Evolutionary conservation across 2,888 invertebrate genomes (phyloP).

Genomic region (Diaprepes abbreviatus): DNA sequence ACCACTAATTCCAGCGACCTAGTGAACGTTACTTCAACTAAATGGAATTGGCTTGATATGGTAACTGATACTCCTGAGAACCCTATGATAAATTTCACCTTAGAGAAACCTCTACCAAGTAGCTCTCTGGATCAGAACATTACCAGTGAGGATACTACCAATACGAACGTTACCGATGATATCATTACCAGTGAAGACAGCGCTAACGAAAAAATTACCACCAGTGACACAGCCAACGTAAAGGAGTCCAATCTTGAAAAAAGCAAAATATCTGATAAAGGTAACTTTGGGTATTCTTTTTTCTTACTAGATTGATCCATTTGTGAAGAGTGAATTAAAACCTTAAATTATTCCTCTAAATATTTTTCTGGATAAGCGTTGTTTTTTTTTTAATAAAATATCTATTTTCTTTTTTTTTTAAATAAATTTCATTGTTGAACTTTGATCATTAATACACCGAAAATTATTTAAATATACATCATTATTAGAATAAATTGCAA

Average conservation of each 20-base stretch:
- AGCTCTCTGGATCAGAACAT: background rate
- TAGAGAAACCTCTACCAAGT: background rate
- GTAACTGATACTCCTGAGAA: conserved; percentile 51
- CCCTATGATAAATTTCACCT: background rate
- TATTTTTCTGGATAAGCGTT: too few species aligned
- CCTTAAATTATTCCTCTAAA: too few species aligned
- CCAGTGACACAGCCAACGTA: conserved; percentile 29
- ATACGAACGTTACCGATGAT: background rate
- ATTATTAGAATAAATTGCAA: too few species aligned
- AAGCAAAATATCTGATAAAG: conserved; percentile 22
- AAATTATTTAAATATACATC: too few species aligned
- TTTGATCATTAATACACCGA: too few species aligned
- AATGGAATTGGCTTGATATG: conserved; percentile 59
- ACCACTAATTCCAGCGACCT: conserved; percentile 34
- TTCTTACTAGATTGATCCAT: too few species aligned
- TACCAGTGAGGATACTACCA: background rate
- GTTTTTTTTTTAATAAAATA: conserved; percentile 1
- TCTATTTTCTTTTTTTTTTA: conserved; percentile 4
- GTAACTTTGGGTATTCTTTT: conserved; percentile 16
- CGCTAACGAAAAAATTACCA: too few species aligned
- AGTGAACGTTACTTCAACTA: conserved; percentile 60
- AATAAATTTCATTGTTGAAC: too few species aligned
- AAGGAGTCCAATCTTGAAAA: background rate
- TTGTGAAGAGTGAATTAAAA: too few species aligned
- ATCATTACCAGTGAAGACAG: background rate